These are phyloP conservation scores for Sinocyclocheilus rhinocerous DNA, from an alignment of 2,113 vertebrate species.

Conservation along the genomic window DNA sequence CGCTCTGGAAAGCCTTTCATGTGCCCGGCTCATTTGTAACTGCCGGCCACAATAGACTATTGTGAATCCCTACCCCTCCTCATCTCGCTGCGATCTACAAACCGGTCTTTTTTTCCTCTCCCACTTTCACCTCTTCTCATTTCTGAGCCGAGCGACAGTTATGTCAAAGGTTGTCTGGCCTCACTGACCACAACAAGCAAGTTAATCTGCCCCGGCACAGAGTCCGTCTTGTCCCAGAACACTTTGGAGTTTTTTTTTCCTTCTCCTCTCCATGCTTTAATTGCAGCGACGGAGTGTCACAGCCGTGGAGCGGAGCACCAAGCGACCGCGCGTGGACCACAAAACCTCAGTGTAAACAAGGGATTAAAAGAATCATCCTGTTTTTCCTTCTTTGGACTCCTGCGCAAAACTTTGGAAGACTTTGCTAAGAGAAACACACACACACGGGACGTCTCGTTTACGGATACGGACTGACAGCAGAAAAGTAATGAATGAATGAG, in stretches of 20 bases:
- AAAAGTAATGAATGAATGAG: conserved; percentile 37
- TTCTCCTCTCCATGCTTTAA: conserved; percentile 56
- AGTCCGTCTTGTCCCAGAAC: conserved; percentile 52
- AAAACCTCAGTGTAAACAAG: conserved; percentile 54
- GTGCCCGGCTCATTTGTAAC: conserved; percentile 78
- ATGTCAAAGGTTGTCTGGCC: conserved; percentile 96
- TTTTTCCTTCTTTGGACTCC: conserved; percentile 51
- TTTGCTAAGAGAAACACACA: background rate
- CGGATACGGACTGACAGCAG: conserved; percentile 27
- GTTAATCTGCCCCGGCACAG: conserved; percentile 74
- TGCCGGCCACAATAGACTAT: conserved; percentile 86
- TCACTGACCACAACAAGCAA: conserved; percentile 86
- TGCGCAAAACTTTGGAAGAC: conserved; percentile 53
- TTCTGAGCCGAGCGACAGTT: conserved; percentile 60
- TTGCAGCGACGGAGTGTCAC: conserved; percentile 62
- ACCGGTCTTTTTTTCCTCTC: conserved; percentile 50
- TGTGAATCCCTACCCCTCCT: conserved; percentile 74
- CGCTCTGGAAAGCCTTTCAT: conserved; percentile 78
- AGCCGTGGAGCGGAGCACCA: conserved; percentile 55
- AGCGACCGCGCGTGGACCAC: conserved; percentile 42
- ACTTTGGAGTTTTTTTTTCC: conserved; percentile 41
- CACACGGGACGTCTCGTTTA: conserved; percentile 13
- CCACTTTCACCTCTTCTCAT: conserved; percentile 52
- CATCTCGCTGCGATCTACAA: conserved; percentile 53
- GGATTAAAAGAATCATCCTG: conserved; percentile 44